phyloP scores from a whole-genome alignment of 2,113 vertebrate species.

The Leptodactylus fuscus region DNA sequence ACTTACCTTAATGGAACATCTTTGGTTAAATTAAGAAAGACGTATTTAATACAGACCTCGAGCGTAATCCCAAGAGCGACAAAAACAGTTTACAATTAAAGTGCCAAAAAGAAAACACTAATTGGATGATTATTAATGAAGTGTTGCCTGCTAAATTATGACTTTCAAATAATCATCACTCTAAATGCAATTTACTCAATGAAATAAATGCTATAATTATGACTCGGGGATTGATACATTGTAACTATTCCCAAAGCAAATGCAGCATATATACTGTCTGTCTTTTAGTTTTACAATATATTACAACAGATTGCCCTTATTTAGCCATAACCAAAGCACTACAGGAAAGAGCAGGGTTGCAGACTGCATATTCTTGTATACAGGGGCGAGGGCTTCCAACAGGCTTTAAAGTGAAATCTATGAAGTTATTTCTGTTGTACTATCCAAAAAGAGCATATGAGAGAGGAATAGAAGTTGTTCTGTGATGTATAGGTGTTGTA shows the following conservation, averaged over 20 bases:
- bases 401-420: too few species aligned
- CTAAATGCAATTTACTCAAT: neutral
- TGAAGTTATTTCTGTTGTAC: too few species aligned
- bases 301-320: neutral
- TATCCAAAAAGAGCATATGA: too few species aligned
- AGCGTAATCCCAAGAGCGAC: neutral
- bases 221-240: neutral
- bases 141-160: neutral
- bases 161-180: neutral
- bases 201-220: neutral
- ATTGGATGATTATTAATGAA: constrained; percentile 16
- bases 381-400: too few species aligned
- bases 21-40: constrained; percentile 29
- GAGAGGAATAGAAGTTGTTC: too few species aligned
- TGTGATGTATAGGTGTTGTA: too few species aligned
- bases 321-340: neutral
- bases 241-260: neutral
- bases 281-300: neutral
- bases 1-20: constrained; percentile 47
- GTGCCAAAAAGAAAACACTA: neutral
- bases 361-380: too few species aligned
- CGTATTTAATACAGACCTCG: neutral
- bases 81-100: constrained; percentile 16
- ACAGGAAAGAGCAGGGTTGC: neutral
- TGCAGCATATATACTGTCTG: too few species aligned